Evolutionary conservation across 2,113 vertebrate genomes (phyloP), one percentile per base, ranked within the genome.

Genomic region (Pardalotus punctatus): DNA sequence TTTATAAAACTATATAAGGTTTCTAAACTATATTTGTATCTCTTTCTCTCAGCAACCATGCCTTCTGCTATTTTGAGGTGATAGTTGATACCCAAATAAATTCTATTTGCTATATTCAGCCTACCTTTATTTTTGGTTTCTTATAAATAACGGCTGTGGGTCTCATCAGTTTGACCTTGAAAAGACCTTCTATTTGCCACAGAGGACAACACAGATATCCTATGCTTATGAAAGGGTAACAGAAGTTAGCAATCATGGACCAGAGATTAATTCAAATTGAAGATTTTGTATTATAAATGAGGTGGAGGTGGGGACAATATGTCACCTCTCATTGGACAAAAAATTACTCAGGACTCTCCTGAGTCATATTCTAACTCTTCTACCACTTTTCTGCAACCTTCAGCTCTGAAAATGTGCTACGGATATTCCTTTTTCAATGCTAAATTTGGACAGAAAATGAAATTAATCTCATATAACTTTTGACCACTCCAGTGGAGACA

Each of bases 1-100:
- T 97, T 97, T 96, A 84, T 95, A 96, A 87, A 95, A 62, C 81
- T 73, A 93, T 94, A 94, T 94, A 96, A 94, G 36, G 81, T 97
- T 97, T 96, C 96, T 88, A 83, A 84, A 73, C 65, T 96, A 94
- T 95, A 94, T 97, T 96, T 96, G 89, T 95, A 81, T 81, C 40
- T 95, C 94, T 92, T 97, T 95, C 93, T 92, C 92, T 94, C 93
- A 94, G 85, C 93, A 93, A 88, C 93, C 74, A 60, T 94, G 83
- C 43, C 90, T 94, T 91, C 81, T 93, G 80, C 92, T 97, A 97
- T 97, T 96, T 85, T 93, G 83, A 94, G 88, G 43, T 88, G 96
- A 93, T 58, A 97, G 92, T 20, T 90, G 94, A 96, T 96, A 97
- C 38, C 21, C 50, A 93, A 89, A 95, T 94, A 84, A 94, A 96